A percentile compares a stretch with the other conserved stretches of the same genome.
Evolutionary conservation across 2,113 vertebrate species (phyloP).

Genomic region (Leiothrix lutea): DNA sequence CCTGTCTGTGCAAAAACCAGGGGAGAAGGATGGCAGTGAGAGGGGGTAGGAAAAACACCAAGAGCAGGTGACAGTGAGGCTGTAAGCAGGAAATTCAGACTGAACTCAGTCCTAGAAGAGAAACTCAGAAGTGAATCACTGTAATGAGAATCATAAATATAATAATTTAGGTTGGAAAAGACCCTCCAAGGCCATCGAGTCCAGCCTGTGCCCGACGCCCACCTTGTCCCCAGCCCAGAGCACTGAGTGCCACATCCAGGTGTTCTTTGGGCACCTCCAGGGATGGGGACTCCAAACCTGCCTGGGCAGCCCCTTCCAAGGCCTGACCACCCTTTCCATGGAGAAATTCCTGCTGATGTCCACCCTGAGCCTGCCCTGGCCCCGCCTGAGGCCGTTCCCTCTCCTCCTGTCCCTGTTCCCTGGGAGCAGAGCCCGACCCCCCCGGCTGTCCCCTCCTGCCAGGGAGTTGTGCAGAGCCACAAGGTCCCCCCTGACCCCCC

Average conservation of each 20-base stretch:
- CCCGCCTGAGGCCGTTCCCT: accelerated
- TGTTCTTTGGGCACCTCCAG: not conserved
- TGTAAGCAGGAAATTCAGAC: not conserved
- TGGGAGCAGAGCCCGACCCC: not conserved
- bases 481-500: not conserved
- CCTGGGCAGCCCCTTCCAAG: not conserved
- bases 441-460: accelerated
- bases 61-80: not conserved
- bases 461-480: not conserved
- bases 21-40: not conserved
- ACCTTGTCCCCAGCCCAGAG: not conserved
- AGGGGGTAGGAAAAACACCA: not conserved
- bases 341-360: accelerated
- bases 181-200: accelerated
- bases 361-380: not conserved
- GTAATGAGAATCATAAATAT: not conserved
- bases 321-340: not conserved
- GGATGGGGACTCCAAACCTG: not conserved
- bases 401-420: not conserved
- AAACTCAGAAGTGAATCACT: not conserved
- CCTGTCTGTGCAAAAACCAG: not conserved
- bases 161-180: not conserved
- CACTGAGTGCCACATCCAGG: accelerated
- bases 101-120: not conserved
- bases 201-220: accelerated